Percentiles rank a stretch among this genome's conserved stretches.
Conservation (phyloP, 1,140 invertebrate species). For the Panagrolaimus sp. region DNA sequence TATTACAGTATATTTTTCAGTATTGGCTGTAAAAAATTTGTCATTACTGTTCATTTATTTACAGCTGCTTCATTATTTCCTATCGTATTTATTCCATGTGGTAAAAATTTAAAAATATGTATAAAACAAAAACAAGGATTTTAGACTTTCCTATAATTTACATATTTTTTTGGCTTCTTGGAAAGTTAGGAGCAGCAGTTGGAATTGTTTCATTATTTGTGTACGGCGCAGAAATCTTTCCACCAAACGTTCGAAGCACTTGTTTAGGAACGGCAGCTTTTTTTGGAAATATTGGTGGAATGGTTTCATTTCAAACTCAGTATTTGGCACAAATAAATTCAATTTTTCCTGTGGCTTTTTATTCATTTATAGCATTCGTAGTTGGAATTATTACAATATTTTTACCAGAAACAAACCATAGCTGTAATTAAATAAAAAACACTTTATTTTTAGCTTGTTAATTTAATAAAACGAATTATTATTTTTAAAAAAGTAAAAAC, state of each 20-base stretch:
- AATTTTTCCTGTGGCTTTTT: no score
- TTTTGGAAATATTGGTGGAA: conserved; percentile 4
- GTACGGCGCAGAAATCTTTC: background rate
- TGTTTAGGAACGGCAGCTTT: background rate
- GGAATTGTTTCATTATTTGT: background rate
- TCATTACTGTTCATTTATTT: background rate
- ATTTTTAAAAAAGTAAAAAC: no score
- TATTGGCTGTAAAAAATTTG: background rate
- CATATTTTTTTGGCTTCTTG: background rate
- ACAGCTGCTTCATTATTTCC: background rate
- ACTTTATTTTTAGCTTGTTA: no score
- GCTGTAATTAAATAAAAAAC: no score
- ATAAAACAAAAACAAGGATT: no score
- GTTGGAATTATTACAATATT: no score
- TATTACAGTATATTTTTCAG: background rate
- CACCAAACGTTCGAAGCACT: background rate
- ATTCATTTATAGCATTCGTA: no score
- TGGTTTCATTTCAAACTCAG: background rate
- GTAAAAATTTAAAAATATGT: no score
- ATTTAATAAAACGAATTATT: no score
- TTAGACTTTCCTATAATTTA: background rate
- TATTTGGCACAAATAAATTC: no score
- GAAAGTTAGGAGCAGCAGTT: background rate
- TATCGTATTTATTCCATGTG: background rate
- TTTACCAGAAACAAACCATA: no score